Evolutionary conservation across 2,797 vertebrate genomes (phyloP).

Genomic region (Dallia pectoralis): DNA sequence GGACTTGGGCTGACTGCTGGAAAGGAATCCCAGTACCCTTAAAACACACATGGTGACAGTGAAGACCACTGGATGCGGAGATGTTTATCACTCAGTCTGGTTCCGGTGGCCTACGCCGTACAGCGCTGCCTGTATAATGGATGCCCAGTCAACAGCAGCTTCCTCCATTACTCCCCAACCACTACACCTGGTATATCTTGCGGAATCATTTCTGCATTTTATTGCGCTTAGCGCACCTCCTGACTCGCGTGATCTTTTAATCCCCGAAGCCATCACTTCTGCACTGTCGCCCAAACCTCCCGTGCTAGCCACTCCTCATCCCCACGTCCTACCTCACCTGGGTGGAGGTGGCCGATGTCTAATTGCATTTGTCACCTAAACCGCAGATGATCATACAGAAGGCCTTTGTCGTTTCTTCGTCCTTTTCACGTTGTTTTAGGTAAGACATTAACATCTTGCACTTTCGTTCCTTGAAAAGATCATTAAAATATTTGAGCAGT

Average conservation of each 20-base stretch:
- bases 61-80: neutral
- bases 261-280: constrained; percentile 44
- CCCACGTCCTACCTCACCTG: constrained; percentile 18
- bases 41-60: neutral
- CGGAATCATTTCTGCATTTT: constrained; percentile 46
- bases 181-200: constrained; percentile 41
- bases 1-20: neutral
- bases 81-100: neutral
- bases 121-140: neutral
- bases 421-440: constrained; percentile 8
- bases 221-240: constrained; percentile 44
- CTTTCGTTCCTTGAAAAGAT: constrained; percentile 37
- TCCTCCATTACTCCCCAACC: constrained; percentile 33
- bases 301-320: neutral
- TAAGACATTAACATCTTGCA: constrained; percentile 10
- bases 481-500: constrained; percentile 73
- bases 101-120: neutral
- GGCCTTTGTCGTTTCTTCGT: neutral
- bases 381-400: neutral
- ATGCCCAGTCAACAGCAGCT: constrained; percentile 7
- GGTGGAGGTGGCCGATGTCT: constrained; percentile 14
- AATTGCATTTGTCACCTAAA: constrained; percentile 9
- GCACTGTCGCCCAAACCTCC: constrained; percentile 31
- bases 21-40: neutral
- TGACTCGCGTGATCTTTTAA: constrained; percentile 59